Evolutionary conservation across 2,888 invertebrate species (phyloP), one percentile per base, ranked within the genome.

Genomic region (Andrena fulva): DNA sequence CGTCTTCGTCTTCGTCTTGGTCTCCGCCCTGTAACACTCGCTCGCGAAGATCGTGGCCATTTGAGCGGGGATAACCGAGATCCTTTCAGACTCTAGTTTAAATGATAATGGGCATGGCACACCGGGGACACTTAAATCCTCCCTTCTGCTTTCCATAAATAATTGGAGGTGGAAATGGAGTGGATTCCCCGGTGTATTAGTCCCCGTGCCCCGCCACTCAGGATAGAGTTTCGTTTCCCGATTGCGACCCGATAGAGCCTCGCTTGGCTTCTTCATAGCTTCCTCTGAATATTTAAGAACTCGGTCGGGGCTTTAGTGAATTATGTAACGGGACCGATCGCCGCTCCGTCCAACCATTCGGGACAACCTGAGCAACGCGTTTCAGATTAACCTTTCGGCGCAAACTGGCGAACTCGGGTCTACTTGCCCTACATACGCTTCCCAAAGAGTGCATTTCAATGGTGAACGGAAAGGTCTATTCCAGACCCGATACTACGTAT

Each of bases 141-240:
- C 77, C 85, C 77, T 67, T 76, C 86, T 84, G 84, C 84, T 87
- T 86, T 87, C 87, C 88, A 87, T 87, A 87, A 87, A 87, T 87
- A 87, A 87, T 87, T 87, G 87, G 70, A 74, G 77, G 68, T 80
- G 72, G 87, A 87, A 87, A 84, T 80, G 85, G 81, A 86, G 85
- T 60, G 68, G 81, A 87, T 79, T 87, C 87, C 87, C 86, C 24
- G 29, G 82, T 87, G 86, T 79, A 77, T 86, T 72, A 70, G 77
- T 63, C 68, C 24, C 56, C 64, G 35, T 59, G 70, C 59, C 71
- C 48, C 67, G n/a, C 27, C 68, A 33, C 29, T 56, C 35, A 56
- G 72, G 68, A 72, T 63, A 54, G 72, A 68, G 62, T 79, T 35
- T 72, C 71, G 35, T 80, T 72, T 71, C 72, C 80, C 67, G 63